Evolutionary conservation across 2,888 invertebrate genomes (phyloP).

Genomic region (Cetonia aurata): DNA sequence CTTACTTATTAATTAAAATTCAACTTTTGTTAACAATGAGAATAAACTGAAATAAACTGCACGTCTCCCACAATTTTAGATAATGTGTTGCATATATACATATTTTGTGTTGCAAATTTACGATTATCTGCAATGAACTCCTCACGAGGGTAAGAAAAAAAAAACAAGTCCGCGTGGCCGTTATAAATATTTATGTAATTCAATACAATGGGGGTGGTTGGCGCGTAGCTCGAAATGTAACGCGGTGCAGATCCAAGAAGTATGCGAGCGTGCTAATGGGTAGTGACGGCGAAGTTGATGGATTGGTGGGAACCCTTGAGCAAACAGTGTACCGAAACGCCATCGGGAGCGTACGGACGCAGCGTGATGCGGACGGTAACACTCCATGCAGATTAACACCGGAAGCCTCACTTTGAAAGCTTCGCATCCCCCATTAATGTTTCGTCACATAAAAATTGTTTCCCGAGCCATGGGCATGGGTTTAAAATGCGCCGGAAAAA

Average conservation of each 20-base stretch:
- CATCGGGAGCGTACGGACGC: constrained; percentile 59
- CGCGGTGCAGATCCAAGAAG: constrained; percentile 59
- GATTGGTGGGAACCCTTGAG: constrained; percentile 67
- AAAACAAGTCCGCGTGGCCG: constrained; percentile 30
- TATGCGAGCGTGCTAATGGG: constrained; percentile 73
- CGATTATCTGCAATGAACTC: constrained; percentile 44
- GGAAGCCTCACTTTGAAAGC: constrained; percentile 59
- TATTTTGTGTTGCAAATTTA: constrained; percentile 46
- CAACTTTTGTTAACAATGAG: background rate
- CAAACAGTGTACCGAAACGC: constrained; percentile 61
- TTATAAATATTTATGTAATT: constrained; percentile 48
- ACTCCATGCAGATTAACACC: constrained; percentile 62
- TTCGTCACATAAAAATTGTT: constrained; percentile 43
- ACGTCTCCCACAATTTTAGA: constrained; percentile 15
- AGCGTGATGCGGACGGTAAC: constrained; percentile 58
- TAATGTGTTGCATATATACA: constrained; percentile 1
- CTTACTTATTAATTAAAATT: background rate
- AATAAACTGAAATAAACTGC: background rate
- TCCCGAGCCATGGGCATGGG: constrained; percentile 25
- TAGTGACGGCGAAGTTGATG: constrained; percentile 75
- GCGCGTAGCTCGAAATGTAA: constrained; percentile 43
- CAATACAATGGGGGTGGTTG: constrained; percentile 44
- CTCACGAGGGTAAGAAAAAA: constrained; percentile 22
- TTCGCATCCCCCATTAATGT: constrained; percentile 51
- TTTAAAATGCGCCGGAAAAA: constrained; percentile 32